A percentile compares a stretch with the other conserved stretches of the same genome.
Evolutionary conservation across 2,888 invertebrate species (phyloP).

Genomic region (Apomyelois bistriatella): DNA sequence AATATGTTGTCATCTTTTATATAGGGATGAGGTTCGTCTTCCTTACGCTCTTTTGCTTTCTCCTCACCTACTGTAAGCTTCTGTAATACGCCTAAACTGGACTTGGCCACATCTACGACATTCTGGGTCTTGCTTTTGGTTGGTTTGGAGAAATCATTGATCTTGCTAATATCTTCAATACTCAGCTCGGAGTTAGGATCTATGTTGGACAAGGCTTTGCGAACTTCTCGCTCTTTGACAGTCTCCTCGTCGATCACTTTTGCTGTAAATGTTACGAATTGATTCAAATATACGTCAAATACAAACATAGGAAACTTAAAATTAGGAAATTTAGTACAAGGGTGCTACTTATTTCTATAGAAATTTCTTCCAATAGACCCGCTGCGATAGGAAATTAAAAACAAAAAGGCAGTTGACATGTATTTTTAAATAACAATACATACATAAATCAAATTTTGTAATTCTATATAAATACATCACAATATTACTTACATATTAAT

Average conservation of each 20-base stretch:
- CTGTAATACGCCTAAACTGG: constrained; percentile 20
- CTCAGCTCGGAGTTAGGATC: constrained; percentile 31
- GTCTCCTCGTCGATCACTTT: constrained; percentile 28
- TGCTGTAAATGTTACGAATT: constrained; percentile 19
- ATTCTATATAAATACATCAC: too few relatives aligned
- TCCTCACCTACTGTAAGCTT: not conserved
- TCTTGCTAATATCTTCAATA: constrained; percentile 31
- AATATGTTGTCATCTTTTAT: constrained; percentile 20
- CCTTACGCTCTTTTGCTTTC: not conserved
- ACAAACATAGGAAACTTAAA: too few relatives aligned
- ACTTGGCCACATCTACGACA: constrained; percentile 20
- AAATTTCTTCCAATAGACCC: too few relatives aligned
- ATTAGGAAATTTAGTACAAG: too few relatives aligned
- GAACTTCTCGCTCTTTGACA: constrained; percentile 35
- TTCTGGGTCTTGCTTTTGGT: constrained; percentile 16
- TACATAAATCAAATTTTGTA: too few relatives aligned
- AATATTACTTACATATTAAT: too few relatives aligned
- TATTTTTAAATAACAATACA: too few relatives aligned
- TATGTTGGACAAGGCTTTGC: constrained; percentile 31
- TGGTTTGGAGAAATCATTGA: constrained; percentile 25
- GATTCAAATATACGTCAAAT: too few relatives aligned
- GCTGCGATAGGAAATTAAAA: too few relatives aligned
- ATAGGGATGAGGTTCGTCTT: constrained; percentile 15
- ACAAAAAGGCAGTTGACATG: too few relatives aligned
- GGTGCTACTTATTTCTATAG: too few relatives aligned